Percentiles rank a stretch among this genome's conserved stretches.
phyloP scores from a whole-genome alignment of 2,797 vertebrate genomes.

The Choloepus didactylus region DNA sequence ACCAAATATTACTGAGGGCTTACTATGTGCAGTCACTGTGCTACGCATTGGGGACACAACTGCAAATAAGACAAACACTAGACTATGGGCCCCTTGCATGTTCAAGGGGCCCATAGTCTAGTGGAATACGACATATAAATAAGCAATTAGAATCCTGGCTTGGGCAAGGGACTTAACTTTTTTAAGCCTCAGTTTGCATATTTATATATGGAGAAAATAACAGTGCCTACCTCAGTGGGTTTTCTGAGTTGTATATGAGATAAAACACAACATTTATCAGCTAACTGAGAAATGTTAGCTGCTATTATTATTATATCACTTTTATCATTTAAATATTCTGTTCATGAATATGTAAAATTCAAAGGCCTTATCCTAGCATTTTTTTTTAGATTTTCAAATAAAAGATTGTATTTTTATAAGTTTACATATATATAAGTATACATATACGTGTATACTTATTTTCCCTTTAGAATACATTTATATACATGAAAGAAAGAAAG shows the following conservation, averaged over 20 bases:
- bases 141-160: background rate
- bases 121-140: background rate
- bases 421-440: background rate
- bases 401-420: background rate
- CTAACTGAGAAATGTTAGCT: background rate
- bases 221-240: background rate
- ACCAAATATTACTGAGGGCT: background rate
- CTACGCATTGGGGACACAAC: background rate
- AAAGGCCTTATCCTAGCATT: background rate
- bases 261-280: background rate
- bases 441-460: background rate
- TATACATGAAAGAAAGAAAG: too few relatives aligned
- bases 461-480: too few relatives aligned
- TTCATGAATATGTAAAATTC: conserved; percentile 4
- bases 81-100: background rate
- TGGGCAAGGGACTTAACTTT: conserved; percentile 18
- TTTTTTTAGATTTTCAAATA: background rate
- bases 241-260: background rate
- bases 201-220: background rate
- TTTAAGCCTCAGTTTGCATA: background rate
- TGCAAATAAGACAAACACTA: background rate
- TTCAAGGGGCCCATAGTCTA: background rate
- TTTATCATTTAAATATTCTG: conserved; percentile 19
- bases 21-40: background rate
- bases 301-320: background rate